Evolutionary conservation across 2,888 invertebrate species (phyloP).

Genomic region (Phytoseiulus persimilis): DNA sequence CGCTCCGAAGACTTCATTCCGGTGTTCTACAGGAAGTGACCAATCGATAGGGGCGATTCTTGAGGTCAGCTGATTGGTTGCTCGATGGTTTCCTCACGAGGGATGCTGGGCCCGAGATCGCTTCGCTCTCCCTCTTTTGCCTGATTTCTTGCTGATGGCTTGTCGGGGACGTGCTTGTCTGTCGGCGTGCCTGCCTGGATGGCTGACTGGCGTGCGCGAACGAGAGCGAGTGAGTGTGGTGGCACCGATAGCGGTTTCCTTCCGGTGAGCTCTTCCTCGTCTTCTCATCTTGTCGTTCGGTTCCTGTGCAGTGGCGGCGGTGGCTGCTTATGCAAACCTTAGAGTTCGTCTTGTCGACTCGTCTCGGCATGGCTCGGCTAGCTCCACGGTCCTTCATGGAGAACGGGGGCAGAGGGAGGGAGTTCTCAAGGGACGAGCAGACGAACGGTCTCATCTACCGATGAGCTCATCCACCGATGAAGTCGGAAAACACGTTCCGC

Average conservation of each 20-base stretch:
- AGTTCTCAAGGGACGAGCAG: neutral
- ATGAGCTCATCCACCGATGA: neutral
- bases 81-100: neutral
- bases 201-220: too few species aligned
- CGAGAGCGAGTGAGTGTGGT: constrained; percentile 5
- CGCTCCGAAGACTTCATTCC: too few species aligned
- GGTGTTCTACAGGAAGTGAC: neutral
- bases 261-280: neutral
- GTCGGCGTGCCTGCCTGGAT: too few species aligned
- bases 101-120: neutral
- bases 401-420: too few species aligned
- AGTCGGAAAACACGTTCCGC: neutral
- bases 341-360: neutral
- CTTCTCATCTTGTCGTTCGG: neutral
- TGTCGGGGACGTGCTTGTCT: neutral
- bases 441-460: neutral
- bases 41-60: neutral
- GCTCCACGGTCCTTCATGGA: neutral
- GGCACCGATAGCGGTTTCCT: neutral
- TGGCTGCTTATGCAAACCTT: neutral
- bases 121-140: neutral
- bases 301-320: neutral
- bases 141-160: neutral
- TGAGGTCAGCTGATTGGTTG: neutral
- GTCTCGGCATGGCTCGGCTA: neutral